Conservation (phyloP, 2,888 invertebrate genomes). For the Chaitophorus viminalis region DNA sequence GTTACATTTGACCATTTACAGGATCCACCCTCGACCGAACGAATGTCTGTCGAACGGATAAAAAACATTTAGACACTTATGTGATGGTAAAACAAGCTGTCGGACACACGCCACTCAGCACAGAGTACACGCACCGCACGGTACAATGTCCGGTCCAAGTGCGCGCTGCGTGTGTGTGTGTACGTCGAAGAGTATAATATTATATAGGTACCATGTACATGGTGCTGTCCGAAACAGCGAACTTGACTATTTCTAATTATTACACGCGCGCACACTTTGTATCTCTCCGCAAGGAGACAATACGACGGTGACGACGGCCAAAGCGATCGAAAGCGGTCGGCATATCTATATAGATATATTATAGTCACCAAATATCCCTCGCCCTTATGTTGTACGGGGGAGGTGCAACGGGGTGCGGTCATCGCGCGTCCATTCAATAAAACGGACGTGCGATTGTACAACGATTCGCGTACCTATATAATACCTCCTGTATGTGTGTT, state of each 20-base stretch:
- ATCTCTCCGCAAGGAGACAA: constrained; percentile 8
- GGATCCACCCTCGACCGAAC: neutral
- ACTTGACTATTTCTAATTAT: constrained; percentile 16
- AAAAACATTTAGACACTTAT: neutral
- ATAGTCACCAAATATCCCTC: too few species aligned
- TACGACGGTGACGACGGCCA: neutral
- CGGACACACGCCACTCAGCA: neutral
- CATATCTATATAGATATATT: too few species aligned
- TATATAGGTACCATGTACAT: too few species aligned
- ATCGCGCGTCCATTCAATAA: neutral
- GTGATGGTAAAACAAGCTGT: neutral
- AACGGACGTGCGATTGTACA: neutral
- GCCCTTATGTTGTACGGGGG: neutral
- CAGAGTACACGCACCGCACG: neutral
- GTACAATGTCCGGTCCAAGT: constrained; percentile 42
- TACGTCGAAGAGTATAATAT: too few species aligned
- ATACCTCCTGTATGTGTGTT: too few species aligned
- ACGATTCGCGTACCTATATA: neutral
- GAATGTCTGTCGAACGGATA: constrained; percentile 4
- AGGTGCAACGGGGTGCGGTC: neutral
- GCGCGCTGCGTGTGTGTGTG: neutral
- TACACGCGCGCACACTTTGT: constrained; percentile 3
- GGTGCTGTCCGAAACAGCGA: constrained; percentile 44
- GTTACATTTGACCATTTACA: too few species aligned
- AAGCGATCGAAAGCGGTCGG: constrained; percentile 22